Base-by-base conservation (phyloP, 2,888 invertebrate species). In the Seira sanloemensis region DNA sequence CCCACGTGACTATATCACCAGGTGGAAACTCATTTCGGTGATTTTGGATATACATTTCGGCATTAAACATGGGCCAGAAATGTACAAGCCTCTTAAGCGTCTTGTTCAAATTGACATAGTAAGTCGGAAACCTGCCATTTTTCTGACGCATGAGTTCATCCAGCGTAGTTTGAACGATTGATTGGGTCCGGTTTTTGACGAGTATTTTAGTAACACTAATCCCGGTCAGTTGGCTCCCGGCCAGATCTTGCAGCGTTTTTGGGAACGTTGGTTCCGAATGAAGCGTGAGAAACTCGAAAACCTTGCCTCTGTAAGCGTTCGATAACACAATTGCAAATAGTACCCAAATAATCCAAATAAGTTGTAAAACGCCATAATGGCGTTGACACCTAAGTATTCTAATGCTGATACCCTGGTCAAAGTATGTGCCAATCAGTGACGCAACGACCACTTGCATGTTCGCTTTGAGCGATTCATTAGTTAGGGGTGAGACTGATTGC, bases 221-320 rank as follows among this genome's bases (percentile, higher is more conserved):
- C 18, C 72, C 27, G 7, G 18, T 1, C 0, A 67, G 4, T 2
- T 50, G 16, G 26, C 73, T 73, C 7, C n/a, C 9, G 0, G 73
- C 66, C 4, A 79, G 46, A 18, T 16, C 21, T 26, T 26, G n/a
- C 21, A 79, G 67, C 1, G 37, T 73, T 0, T 5, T 7, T 16
- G 79, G 73, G 19, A 50, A 73, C 0, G 1, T 23, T n/a, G 79
- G 79, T 5, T 73, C 54, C 18, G 73, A 54, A 9, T 66, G 0
- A 21, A 73, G 72, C 0, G 79, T 79, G 2, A 79, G 23, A 23
- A 79, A 79, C 0, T 66, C 66, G 58, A 79, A 79, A 66, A 79
- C 67, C 54, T 26, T 21, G 1, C 73, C 79, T 23, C 54, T 65
- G 67, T 79, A 79, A 21, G 50, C 65, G 7, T 79, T n/a, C n/a